Base-by-base conservation (phyloP, 2,113 vertebrate genomes). In the Festucalex cinctus region DNA sequence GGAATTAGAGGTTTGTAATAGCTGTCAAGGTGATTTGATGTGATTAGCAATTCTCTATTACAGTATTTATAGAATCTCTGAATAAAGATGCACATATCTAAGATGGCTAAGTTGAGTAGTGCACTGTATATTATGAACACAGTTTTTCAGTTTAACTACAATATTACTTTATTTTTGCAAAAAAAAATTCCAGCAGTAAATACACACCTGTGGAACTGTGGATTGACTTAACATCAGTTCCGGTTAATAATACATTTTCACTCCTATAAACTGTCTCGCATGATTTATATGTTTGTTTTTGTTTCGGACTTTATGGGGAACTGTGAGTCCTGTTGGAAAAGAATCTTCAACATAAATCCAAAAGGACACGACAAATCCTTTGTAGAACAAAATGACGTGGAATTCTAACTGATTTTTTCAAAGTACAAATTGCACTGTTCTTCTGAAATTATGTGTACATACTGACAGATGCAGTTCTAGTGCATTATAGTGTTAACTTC, bases 1-100 rank as follows among this genome's bases (percentile, higher is more conserved):
- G 76, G 57, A 85, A 83, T 64, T 20, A 83, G 24, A 65, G 1
- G 13, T 16, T 62, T n/a, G 8, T 13, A 35, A 36, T 14, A 1
- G 3, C 26, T 61, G 36, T 39, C 10, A 39, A 61, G 41, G n/a
- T n/a, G 5, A 32, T 20, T 36, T 36, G 10, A 26, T 28, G 36
- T 19, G 65, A 41, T n/a, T 12, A 48, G 43, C 6, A 14, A 10
- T n/a, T n/a, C n/a, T n/a, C n/a, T n/a, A n/a, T n/a, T 12, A 37
- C 6, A 36, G 10, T 5, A 19, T 44, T n/a, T 49, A 5, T n/a
- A n/a, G 5, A 49, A n/a, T n/a, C 20, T 49, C 48, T n/a, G 3
- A 9, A 49, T 49, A n/a, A 49, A 49, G 17, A 46, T 49, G 48
- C 19, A 10, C 6, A n/a, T 41, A 3, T 41, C 39, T 41, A 41